Percentiles rank a stretch among this genome's conserved stretches.
These are phyloP conservation scores for Helicoverpa assulta DNA, from an alignment of 2,888 invertebrate species.

Conservation along the genomic window DNA sequence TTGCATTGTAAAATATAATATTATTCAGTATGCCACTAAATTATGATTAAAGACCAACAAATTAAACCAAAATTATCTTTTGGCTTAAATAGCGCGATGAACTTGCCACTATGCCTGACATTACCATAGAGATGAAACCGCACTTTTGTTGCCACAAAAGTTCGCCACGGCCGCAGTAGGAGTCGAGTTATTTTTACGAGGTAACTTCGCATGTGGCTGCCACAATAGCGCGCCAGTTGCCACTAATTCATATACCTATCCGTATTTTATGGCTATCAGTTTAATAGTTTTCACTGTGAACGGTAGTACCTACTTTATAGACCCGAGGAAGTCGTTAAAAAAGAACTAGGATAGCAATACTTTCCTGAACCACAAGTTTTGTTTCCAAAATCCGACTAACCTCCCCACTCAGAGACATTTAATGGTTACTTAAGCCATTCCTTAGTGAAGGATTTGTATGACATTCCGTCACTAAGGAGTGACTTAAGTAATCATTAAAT, in stretches of 20 bases:
- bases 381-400: not conserved
- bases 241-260: constrained; percentile 44
- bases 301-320: constrained; percentile 14
- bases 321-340: constrained; percentile 2
- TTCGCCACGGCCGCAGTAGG: constrained; percentile 41
- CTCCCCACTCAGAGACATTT: too few relatives aligned
- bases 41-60: constrained; percentile 28
- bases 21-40: constrained; percentile 10
- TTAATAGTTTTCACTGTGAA: constrained; percentile 21
- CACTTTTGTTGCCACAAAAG: constrained; percentile 56
- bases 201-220: constrained; percentile 44
- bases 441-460: too few relatives aligned
- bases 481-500: too few relatives aligned
- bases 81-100: constrained; percentile 26
- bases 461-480: too few relatives aligned
- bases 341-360: not conserved
- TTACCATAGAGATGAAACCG: constrained; percentile 56
- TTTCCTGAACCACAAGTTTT: too few relatives aligned
- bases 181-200: constrained; percentile 60
- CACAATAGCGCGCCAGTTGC: constrained; percentile 35
- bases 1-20: not conserved
- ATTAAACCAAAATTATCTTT: constrained; percentile 43
- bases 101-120: constrained; percentile 46
- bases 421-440: too few relatives aligned
- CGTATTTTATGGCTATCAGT: constrained; percentile 37